A percentile compares a stretch with the other conserved stretches of the same genome.
These are phyloP conservation scores for Scelioninae gen. 2 DNA, from an alignment of 2,888 invertebrate species.

Conservation along the genomic window DNA sequence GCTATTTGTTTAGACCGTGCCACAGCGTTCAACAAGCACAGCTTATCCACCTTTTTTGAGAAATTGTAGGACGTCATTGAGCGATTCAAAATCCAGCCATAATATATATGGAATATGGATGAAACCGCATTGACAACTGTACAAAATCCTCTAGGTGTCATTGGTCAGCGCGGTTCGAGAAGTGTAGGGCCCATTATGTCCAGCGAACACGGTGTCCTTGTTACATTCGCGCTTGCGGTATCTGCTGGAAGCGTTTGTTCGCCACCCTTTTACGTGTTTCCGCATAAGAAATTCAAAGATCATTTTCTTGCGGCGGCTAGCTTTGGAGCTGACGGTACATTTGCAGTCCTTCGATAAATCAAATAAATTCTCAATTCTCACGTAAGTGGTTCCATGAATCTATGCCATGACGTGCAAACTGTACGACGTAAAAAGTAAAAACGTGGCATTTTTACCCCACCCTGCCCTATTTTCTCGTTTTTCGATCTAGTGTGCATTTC, in stretches of 20 bases:
- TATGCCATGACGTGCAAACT: too few relatives aligned
- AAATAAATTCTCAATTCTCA: too few relatives aligned
- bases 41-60: too few relatives aligned
- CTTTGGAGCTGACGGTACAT: conserved; percentile 51
- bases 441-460: too few relatives aligned
- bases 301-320: conserved; percentile 56
- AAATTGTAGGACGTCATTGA: too few relatives aligned
- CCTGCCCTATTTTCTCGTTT: too few relatives aligned
- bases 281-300: conserved; percentile 59
- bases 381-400: too few relatives aligned
- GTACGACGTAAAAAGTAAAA: too few relatives aligned
- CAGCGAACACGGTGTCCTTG: conserved; percentile 64
- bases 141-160: conserved; percentile 65
- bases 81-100: too few relatives aligned
- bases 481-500: too few relatives aligned
- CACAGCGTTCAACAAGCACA: conserved; percentile 54
- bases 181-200: conserved; percentile 67
- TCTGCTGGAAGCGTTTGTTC: conserved; percentile 63
- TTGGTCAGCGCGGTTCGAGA: conserved; percentile 66
- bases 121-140: conserved; percentile 68
- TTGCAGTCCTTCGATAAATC: too few relatives aligned
- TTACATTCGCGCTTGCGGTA: conserved; percentile 63
- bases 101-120: conserved; percentile 66
- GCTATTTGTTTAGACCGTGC: conserved; percentile 60
- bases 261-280: conserved; percentile 66